These are phyloP conservation scores for Gopherus evgoodei DNA, from an alignment of 2,113 vertebrate species.

Conservation along the genomic window DNA sequence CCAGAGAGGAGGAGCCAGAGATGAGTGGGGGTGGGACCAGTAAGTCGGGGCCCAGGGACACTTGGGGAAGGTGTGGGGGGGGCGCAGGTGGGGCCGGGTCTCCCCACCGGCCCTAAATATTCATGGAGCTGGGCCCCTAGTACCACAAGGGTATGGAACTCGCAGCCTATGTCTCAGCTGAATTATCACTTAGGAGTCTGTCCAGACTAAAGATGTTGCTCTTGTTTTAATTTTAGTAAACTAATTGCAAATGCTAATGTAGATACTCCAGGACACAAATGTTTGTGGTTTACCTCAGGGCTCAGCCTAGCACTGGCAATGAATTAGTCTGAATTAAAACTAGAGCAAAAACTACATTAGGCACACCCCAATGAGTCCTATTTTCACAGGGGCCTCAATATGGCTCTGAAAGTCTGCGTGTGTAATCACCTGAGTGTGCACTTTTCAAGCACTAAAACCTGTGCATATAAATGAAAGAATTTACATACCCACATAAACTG, in stretches of 20 bases:
- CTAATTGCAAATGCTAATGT: slow-evolving; percentile 66
- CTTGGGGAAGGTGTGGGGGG: too few relatives aligned
- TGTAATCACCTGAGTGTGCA: rapidly evolving
- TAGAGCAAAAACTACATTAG: background rate
- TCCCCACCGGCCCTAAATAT: too few relatives aligned
- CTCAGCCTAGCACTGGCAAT: background rate
- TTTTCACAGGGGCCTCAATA: background rate
- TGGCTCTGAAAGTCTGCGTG: background rate
- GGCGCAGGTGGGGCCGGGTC: too few relatives aligned
- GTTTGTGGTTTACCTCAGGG: slow-evolving; percentile 38
- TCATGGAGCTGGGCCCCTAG: too few relatives aligned
- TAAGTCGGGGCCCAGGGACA: too few relatives aligned
- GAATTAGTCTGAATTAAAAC: slow-evolving; percentile 5
- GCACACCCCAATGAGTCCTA: background rate
- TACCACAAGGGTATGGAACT: too few relatives aligned
- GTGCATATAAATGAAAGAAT: background rate
- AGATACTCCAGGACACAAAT: slow-evolving; percentile 32
- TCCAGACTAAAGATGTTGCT: slow-evolving; percentile 56
- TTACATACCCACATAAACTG: background rate
- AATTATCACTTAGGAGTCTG: slow-evolving; percentile 43
- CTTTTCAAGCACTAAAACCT: background rate
- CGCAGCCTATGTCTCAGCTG: background rate
- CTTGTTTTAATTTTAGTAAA: slow-evolving; percentile 53
- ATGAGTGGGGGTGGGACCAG: too few relatives aligned
- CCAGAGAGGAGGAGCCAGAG: too few relatives aligned